phyloP scores from a whole-genome alignment of 2,888 invertebrate species.

The Elmis aenea region DNA sequence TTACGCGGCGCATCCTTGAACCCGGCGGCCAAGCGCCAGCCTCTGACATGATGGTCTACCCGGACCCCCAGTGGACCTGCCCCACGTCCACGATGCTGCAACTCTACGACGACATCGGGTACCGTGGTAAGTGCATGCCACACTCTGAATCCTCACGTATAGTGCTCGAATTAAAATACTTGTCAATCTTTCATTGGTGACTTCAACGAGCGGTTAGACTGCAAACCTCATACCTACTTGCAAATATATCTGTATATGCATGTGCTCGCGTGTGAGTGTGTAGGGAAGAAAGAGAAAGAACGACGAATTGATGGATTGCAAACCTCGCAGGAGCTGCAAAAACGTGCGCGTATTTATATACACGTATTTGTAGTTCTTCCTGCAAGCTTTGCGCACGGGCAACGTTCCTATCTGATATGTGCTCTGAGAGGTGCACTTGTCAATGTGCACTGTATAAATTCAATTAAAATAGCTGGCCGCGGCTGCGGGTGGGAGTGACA shows the following conservation, averaged over 20 bases:
- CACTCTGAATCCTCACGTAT: no score
- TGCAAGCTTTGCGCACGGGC: neutral
- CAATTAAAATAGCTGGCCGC: slow-evolving; percentile 22
- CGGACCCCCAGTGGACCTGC: slow-evolving; percentile 56
- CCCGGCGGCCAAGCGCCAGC: slow-evolving; percentile 32
- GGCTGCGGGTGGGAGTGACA: slow-evolving; percentile 20
- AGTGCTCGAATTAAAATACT: slow-evolving; percentile 25
- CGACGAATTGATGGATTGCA: neutral
- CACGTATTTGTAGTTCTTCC: neutral
- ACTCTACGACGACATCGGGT: slow-evolving; percentile 60
- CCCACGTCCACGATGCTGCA: slow-evolving; percentile 55
- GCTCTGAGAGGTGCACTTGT: slow-evolving; percentile 11
- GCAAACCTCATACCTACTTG: slow-evolving; percentile 10
- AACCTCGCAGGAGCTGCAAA: neutral
- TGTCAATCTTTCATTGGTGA: slow-evolving; percentile 9
- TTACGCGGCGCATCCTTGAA: slow-evolving; percentile 41
- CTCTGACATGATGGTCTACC: slow-evolving; percentile 55
- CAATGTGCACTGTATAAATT: slow-evolving; percentile 20
- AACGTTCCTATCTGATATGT: no score
- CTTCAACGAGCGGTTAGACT: slow-evolving; percentile 14
- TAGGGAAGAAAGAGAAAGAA: no score
- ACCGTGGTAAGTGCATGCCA: slow-evolving; percentile 53
- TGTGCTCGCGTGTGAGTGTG: no score
- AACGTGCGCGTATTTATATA: neutral
- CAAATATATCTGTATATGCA: neutral